Conservation (phyloP, 1,140 invertebrate genomes). For the Magallana gigas region DNA sequence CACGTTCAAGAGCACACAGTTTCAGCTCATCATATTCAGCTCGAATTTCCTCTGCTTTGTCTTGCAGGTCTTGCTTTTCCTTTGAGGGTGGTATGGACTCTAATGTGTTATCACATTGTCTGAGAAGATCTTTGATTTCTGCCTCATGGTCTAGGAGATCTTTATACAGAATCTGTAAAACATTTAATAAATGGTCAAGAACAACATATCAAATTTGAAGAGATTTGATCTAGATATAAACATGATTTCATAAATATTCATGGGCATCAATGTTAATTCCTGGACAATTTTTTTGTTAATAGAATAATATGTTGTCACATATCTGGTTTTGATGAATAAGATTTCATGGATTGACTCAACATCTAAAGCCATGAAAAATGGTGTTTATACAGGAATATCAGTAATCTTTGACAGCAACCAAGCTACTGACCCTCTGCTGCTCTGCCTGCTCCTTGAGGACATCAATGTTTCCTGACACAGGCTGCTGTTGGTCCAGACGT, state of each 20-base stretch:
- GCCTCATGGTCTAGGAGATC: conserved; percentile 67
- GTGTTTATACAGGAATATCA: no score
- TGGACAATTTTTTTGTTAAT: no score
- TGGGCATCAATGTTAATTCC: background rate
- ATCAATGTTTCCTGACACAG: conserved; percentile 92
- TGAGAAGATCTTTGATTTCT: conserved; percentile 83
- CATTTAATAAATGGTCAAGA: background rate
- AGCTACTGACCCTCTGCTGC: conserved; percentile 85
- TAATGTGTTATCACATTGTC: conserved; percentile 91
- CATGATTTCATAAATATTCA: background rate
- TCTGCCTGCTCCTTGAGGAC: conserved; percentile 91
- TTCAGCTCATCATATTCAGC: conserved; percentile 70
- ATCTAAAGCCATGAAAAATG: no score
- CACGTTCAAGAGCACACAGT: conserved; percentile 62
- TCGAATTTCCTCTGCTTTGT: conserved; percentile 67
- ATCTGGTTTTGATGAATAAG: no score
- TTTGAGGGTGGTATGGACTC: conserved; percentile 80
- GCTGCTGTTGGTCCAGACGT: conserved; percentile 85
- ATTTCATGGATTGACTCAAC: no score
- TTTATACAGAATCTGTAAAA: conserved; percentile 66
- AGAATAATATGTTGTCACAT: no score
- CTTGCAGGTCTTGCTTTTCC: conserved; percentile 61
- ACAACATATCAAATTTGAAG: background rate
- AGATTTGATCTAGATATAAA: background rate
- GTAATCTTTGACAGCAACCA: background rate